Evolutionary conservation across 2,797 vertebrate genomes (phyloP).

Genomic region (Clamator glandarius): DNA sequence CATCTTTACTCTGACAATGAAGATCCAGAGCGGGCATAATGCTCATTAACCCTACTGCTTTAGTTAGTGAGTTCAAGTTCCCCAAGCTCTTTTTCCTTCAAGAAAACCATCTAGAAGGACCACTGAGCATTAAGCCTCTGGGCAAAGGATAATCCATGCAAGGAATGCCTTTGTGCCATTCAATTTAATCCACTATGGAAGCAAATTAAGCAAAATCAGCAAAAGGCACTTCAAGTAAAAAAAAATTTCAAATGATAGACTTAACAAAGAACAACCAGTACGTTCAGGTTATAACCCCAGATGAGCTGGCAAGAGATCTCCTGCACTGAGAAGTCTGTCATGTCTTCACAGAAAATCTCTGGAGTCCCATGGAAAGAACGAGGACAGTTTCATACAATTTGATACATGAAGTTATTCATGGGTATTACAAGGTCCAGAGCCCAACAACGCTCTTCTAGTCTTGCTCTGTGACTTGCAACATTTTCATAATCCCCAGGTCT

Average conservation of each 20-base stretch:
- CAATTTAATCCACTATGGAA: not conserved
- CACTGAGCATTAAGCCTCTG: not conserved
- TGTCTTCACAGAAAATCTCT: not conserved
- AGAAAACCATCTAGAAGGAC: not conserved
- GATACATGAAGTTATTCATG: fast-evolving
- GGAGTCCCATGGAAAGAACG: not conserved
- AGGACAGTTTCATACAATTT: not conserved
- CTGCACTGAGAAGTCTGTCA: fast-evolving
- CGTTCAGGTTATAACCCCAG: not conserved
- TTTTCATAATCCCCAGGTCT: not conserved
- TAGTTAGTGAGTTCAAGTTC: not conserved
- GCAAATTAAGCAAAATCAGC: not conserved
- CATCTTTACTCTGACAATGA: not conserved
- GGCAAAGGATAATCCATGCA: not conserved
- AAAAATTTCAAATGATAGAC: fast-evolving
- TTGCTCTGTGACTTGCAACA: not conserved
- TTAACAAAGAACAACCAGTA: not conserved
- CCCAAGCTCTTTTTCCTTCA: not conserved
- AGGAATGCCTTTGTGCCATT: not conserved
- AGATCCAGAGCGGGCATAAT: not conserved
- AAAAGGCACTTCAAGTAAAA: not conserved
- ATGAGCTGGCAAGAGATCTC: not conserved
- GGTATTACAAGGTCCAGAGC: not conserved
- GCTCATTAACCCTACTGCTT: not conserved
- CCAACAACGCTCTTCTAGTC: not conserved